These are phyloP conservation scores for Tiliqua scincoides DNA, from an alignment of 2,113 vertebrate genomes.

Conservation along the genomic window DNA sequence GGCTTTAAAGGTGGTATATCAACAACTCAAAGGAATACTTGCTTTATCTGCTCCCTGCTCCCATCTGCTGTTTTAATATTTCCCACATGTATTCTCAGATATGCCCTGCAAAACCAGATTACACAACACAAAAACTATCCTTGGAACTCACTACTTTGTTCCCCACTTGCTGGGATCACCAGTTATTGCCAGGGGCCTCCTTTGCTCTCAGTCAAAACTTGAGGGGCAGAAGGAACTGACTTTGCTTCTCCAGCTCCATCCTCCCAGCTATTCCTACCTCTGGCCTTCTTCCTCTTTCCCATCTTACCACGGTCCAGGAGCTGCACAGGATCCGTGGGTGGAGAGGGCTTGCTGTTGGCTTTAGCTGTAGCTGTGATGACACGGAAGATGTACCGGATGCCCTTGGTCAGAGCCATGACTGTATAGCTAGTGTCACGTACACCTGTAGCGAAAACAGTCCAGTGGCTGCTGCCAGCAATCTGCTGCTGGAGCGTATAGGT, in stretches of 20 bases:
- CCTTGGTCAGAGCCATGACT: constrained; percentile 85
- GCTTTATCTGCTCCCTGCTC: not conserved
- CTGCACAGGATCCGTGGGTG: constrained; percentile 82
- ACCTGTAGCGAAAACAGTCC: constrained; percentile 86
- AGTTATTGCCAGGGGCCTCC: not conserved
- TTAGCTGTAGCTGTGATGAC: constrained; percentile 90
- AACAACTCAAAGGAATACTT: too few relatives aligned
- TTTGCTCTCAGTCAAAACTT: not conserved
- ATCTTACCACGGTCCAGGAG: constrained; percentile 87
- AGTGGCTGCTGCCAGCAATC: constrained; percentile 90
- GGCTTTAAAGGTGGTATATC: too few relatives aligned
- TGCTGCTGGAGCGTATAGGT: constrained; percentile 95
- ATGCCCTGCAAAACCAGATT: not conserved
- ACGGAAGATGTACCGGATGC: constrained; percentile 88
- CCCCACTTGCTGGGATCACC: not conserved
- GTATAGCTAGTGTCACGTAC: constrained; percentile 84
- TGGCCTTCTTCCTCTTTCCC: not conserved
- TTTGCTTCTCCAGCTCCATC: not conserved
- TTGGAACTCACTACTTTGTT: not conserved
- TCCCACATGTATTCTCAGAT: not conserved
- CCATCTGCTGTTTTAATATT: not conserved
- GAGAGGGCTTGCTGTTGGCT: constrained; percentile 93
- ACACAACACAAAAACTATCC: not conserved
- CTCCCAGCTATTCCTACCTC: not conserved
- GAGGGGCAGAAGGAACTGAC: too few relatives aligned